Evolutionary conservation across 2,888 invertebrate species (phyloP), one percentile per base, ranked within the genome.

Genomic region (Dicyrtomina minuta): DNA sequence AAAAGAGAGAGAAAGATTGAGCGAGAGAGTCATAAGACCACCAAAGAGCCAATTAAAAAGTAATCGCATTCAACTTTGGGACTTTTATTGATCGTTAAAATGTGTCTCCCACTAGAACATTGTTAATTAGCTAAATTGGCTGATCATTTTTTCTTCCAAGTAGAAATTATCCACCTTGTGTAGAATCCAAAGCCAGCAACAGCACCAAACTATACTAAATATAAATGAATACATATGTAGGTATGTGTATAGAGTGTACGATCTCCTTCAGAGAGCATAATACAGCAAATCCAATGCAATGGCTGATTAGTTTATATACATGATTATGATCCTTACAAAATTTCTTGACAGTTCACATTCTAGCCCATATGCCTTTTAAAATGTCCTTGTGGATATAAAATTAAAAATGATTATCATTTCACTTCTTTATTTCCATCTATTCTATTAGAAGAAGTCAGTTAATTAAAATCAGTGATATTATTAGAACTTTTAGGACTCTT

Each of bases 71-170:
- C 56, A 56, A 56, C 27, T 56, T 56, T n/a, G 27, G 56, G 27
- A 56, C 56, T 56, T 56, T 56, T 56, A 56, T 56, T 56, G 27
- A 56, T 56, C 56, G 26, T 56, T 56, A 56, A 56, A 56, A 56
- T 56, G 27, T 56, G 56, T 56, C 56, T 56, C 56, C 46, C 46
- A 46, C 33, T 15, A n/a, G 41, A 41, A 41, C 39, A 60, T 60
- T 60, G 60, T 60, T 60, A 60, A 60, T 60, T 60, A 41, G 41
- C 17, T 60, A 60, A 60, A 60, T 60, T 60, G 60, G 60, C 60
- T 60, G 17, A 27, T 41, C 15, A 60, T 60, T 60, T 60, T 60
- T 60, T 60, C 44, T 43, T 56, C 8, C 39, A n/a, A 44, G 10
- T 22, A 27, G 17, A 6, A 24, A 26, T 43, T 22, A 4, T 43